These are phyloP conservation scores for Holothuria glaberrima DNA, from an alignment of 35 echinoderm and acorn worm genomes.

Conservation along the genomic window DNA sequence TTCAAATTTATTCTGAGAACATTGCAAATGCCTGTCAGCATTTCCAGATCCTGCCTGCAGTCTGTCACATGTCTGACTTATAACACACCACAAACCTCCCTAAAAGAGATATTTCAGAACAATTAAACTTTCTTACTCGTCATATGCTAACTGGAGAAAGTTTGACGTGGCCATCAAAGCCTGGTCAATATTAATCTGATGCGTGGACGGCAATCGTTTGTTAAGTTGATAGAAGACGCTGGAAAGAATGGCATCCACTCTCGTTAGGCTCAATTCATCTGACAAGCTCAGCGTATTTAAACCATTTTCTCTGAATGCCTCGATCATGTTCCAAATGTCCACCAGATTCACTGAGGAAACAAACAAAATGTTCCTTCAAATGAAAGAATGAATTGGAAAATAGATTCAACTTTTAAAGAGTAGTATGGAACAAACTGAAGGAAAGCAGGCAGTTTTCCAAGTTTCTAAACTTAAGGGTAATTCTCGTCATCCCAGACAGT, in stretches of 20 bases:
- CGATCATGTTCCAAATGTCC: slow-evolving; percentile 99
- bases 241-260: slow-evolving; percentile 81
- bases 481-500: no score
- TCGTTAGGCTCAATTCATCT: slow-evolving; percentile 72
- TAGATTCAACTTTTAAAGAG: no score
- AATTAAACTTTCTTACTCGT: slow-evolving; percentile 78
- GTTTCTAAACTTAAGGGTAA: no score
- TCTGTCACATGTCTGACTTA: no score
- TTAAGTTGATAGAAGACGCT: slow-evolving; percentile 99
- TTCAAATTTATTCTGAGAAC: no score
- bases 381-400: no score
- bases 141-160: slow-evolving; percentile 90
- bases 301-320: slow-evolving; percentile 95
- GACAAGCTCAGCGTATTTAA: slow-evolving; percentile 86
- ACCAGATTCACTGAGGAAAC: slow-evolving; percentile 86
- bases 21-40: no score
- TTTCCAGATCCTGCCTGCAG: no score
- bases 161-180: slow-evolving; percentile 75
- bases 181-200: slow-evolving; percentile 98
- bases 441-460: no score
- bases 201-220: slow-evolving; percentile 88
- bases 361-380: background rate
- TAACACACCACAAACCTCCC: no score
- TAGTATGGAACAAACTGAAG: no score
- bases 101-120: no score